A percentile compares a stretch with the other conserved stretches of the same genome.
Evolutionary conservation across 2,797 vertebrate genomes (phyloP).

Genomic region (Hephaestus fuliginosus): DNA sequence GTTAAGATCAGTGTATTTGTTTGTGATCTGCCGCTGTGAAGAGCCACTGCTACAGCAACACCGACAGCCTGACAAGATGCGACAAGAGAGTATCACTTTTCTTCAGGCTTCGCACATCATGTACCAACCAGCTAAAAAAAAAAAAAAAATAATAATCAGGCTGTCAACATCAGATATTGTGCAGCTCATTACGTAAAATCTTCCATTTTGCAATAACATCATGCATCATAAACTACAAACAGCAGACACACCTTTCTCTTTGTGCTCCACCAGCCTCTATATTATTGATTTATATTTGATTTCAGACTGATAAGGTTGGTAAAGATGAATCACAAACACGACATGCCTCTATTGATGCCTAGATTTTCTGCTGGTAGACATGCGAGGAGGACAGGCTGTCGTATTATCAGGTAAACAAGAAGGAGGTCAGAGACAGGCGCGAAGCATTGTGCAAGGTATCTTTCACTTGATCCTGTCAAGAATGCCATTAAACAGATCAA

Average conservation of each 20-base stretch:
- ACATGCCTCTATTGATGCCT: constrained; percentile 5
- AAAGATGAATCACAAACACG: constrained; percentile 4
- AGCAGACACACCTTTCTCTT: constrained; percentile 25
- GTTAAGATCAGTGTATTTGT: background rate
- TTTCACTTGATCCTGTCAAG: constrained; percentile 16
- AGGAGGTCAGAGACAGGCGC: background rate
- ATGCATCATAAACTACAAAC: background rate
- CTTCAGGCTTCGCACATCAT: background rate
- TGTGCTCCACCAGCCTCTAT: background rate
- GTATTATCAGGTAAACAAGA: background rate
- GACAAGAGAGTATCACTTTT: background rate
- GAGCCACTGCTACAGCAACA: background rate
- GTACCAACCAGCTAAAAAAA: background rate
- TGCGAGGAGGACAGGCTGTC: background rate
- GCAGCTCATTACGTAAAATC: background rate
- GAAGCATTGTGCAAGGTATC: constrained; percentile 12
- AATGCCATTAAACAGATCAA: background rate
- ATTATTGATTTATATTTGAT: constrained; percentile 18
- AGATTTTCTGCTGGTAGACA: background rate
- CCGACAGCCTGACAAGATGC: background rate
- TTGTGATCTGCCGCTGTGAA: background rate
- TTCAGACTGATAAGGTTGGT: constrained; percentile 31
- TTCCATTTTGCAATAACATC: constrained; percentile 16
- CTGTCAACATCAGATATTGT: background rate
- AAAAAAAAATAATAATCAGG: background rate